phyloP scores from a whole-genome alignment of 2,888 invertebrate species.

The Lochmaea crataegi region DNA sequence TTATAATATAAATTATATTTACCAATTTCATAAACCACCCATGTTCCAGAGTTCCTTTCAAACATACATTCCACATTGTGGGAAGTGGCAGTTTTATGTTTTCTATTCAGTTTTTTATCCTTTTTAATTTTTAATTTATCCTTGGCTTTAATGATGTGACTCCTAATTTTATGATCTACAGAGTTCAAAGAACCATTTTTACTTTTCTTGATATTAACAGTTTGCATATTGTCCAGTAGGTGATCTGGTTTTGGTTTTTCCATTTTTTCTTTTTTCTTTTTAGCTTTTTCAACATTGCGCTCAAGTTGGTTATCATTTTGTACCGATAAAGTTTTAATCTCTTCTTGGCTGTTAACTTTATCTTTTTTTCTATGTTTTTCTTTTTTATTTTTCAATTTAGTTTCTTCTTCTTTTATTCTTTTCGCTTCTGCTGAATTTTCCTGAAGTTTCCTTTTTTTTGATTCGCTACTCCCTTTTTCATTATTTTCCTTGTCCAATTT shows the following conservation, averaged over 20 bases:
- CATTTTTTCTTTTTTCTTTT: background rate
- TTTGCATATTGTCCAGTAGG: background rate
- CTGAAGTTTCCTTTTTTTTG: constrained; percentile 43
- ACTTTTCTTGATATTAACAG: constrained; percentile 16
- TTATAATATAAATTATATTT: constrained; percentile 1
- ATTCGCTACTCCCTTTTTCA: constrained; percentile 38
- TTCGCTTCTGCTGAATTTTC: constrained; percentile 16
- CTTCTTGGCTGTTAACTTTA: background rate
- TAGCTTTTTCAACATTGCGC: background rate
- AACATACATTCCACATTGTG: constrained; percentile 54
- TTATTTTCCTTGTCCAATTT: constrained; percentile 42
- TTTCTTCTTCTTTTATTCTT: constrained; percentile 1
- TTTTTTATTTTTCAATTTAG: constrained; percentile 20
- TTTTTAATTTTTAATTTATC: constrained; percentile 24
- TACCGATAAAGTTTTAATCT: background rate
- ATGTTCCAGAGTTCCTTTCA: constrained; percentile 60
- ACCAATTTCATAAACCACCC: constrained; percentile 50
- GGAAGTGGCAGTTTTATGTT: constrained; percentile 23
- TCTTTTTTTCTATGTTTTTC: constrained; percentile 19
- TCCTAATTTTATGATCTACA: constrained; percentile 17
- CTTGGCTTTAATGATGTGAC: constrained; percentile 18
- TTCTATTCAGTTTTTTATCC: constrained; percentile 23
- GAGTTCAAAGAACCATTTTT: constrained; percentile 15
- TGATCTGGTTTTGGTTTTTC: constrained; percentile 8
- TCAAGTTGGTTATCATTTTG: background rate